phyloP scores from a whole-genome alignment of 2,113 vertebrate genomes.

The Trinectes maculatus region DNA sequence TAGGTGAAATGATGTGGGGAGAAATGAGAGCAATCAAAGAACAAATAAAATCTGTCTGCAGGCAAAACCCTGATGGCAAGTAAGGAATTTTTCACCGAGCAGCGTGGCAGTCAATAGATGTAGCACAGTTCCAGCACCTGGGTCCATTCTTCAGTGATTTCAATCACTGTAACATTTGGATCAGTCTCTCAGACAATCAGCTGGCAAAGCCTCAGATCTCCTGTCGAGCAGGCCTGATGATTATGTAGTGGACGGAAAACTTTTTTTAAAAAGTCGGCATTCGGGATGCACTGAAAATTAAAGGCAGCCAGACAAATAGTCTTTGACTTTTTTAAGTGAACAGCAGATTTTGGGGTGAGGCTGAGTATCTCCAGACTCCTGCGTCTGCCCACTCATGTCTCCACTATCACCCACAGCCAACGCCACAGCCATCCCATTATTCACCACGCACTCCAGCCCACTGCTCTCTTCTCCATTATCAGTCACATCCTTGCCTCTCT shows the following conservation, averaged over 20 bases:
- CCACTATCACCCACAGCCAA: slow-evolving; percentile 61
- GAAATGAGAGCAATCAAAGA: slow-evolving; percentile 2
- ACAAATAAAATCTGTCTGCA: not conserved
- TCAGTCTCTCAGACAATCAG: slow-evolving; percentile 15
- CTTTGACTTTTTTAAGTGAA: slow-evolving; percentile 25
- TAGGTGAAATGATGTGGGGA: not conserved
- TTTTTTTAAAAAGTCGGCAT: not conserved
- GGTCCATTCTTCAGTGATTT: not conserved
- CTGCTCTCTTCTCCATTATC: slow-evolving; percentile 66
- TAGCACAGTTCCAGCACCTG: not conserved
- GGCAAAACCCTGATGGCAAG: not conserved
- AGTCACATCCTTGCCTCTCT: slow-evolving; percentile 57
- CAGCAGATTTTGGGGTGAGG: slow-evolving; percentile 25
- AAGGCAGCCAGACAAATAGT: slow-evolving; percentile 18
- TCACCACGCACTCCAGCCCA: slow-evolving; percentile 55
- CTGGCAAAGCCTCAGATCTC: slow-evolving; percentile 12
- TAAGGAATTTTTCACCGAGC: not conserved
- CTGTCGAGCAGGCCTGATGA: slow-evolving; percentile 24
- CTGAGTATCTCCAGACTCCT: slow-evolving; percentile 53
- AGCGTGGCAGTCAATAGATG: not conserved
- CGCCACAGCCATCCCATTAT: slow-evolving; percentile 63
- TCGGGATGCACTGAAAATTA: slow-evolving; percentile 27
- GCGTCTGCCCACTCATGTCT: slow-evolving; percentile 46
- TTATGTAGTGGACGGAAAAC: slow-evolving; percentile 11
- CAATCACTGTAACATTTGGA: slow-evolving; percentile 1